Base-by-base conservation (phyloP, 2,113 vertebrate genomes). In the Pseudorasbora parva region DNA sequence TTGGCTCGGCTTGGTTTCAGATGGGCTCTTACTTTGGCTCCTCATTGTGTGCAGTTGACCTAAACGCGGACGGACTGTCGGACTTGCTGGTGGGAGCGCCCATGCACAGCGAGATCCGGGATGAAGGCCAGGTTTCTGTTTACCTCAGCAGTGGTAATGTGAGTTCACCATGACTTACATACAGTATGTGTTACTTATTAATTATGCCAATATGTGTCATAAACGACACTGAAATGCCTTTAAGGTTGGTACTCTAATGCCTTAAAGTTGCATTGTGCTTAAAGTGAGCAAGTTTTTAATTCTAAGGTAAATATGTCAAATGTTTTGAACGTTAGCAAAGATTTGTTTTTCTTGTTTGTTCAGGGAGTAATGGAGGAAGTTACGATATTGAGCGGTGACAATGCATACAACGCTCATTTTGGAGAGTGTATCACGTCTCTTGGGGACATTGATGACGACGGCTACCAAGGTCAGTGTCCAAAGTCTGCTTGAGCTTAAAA, bases 1-100 rank as follows among this genome's bases (percentile, higher is more conserved):
- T 97, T 95, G 91, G 95, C 94, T 97, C 91, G 88, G 84, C 95
- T 98, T 96, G 95, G 93, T 98, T 98, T 89, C 97, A 99, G 98
- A 97, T 99, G 97, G 98, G 98, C 94, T 99, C 98, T 95, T 99
- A 99, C 97, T 99, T 99, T 96, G 98, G 98, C 95, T 99, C 98
- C 94, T 97, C 98, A 95, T 95, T 99, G 93, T 99, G 98, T 92
- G 96, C 97, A 95, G 97, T 98, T 95, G 98, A 99, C 95, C 94
- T 99, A 94, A 99, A 99, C 86, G 92, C 92, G 41, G 98, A 99
- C 1, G 97, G 98, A 87, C 92, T 99, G 91, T 98, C 98, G 15
- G 98, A 99, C 92, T 94, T 99, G 93, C 94, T 99, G 91, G 97
- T 99, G 87, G 98, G 98, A 86, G 97, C 98, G 78, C 98, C 98